phyloP scores from a whole-genome alignment of 2,797 vertebrate genomes.

The Gymnothorax reevesii region DNA sequence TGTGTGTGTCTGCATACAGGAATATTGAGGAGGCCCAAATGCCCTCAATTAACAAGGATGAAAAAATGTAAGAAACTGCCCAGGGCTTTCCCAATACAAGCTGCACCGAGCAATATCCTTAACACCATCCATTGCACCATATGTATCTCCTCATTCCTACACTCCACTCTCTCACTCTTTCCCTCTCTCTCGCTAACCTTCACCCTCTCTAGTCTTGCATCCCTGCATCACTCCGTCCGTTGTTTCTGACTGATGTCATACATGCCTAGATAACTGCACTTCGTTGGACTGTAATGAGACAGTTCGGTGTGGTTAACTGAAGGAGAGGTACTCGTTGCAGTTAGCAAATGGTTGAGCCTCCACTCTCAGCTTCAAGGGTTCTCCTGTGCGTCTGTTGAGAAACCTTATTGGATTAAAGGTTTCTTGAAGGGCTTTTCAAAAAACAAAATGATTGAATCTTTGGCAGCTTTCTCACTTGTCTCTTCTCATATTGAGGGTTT shows the following conservation, averaged over 20 bases:
- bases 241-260: not conserved
- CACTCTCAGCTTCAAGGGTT: too few relatives aligned
- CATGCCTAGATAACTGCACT: not conserved
- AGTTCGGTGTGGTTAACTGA: not conserved
- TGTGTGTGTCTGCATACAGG: conserved; percentile 43
- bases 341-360: not conserved
- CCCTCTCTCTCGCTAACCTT: not conserved
- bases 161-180: not conserved
- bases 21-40: conserved; percentile 49
- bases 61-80: conserved; percentile 55
- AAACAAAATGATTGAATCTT: too few relatives aligned
- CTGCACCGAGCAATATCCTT: not conserved
- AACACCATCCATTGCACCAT: conserved; percentile 17
- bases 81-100: conserved; percentile 33
- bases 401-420: too few relatives aligned
- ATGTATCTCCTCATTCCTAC: not conserved
- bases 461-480: too few relatives aligned
- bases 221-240: not conserved
- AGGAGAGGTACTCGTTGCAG: not conserved
- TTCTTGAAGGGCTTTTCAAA: too few relatives aligned
- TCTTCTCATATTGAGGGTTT: too few relatives aligned
- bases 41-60: conserved; percentile 57
- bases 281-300: not conserved
- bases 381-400: too few relatives aligned
- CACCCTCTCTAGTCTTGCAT: not conserved